These are phyloP conservation scores for Oxyruncus cristatus DNA, from an alignment of 2,113 vertebrate genomes.

Conservation along the genomic window DNA sequence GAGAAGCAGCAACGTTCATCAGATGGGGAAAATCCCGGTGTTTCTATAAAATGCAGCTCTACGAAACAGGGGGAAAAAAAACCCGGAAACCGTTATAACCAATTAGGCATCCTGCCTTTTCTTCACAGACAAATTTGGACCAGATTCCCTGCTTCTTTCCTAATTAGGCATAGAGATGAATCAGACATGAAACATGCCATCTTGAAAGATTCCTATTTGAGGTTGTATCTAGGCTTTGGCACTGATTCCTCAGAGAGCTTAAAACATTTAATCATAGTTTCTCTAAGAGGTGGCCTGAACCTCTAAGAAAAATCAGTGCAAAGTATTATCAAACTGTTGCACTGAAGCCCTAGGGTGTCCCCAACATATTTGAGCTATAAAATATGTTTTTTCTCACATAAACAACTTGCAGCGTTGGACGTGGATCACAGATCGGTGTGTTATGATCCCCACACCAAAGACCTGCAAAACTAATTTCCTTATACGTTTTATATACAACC, in stretches of 20 bases:
- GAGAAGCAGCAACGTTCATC: background rate
- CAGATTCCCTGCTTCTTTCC: background rate
- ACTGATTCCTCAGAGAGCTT: background rate
- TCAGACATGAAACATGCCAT: background rate
- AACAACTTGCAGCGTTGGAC: background rate
- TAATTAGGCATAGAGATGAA: conserved; percentile 33
- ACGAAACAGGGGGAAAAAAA: fast-evolving
- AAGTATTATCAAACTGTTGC: background rate
- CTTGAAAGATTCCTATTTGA: background rate
- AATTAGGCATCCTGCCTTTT: conserved; percentile 3
- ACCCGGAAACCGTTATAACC: background rate
- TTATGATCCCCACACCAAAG: background rate
- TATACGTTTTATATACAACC: background rate
- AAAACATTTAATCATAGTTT: background rate
- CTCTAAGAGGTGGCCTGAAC: background rate
- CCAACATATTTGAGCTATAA: background rate
- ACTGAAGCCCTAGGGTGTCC: background rate
- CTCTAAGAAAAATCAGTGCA: background rate
- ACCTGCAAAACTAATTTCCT: background rate
- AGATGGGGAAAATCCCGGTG: background rate
- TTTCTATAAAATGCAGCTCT: conserved; percentile 8
- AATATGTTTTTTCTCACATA: background rate
- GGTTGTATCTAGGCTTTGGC: background rate
- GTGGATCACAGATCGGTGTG: background rate
- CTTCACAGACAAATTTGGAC: background rate